phyloP scores from a whole-genome alignment of 2,113 vertebrate species.

The Catharus bicknelli region DNA sequence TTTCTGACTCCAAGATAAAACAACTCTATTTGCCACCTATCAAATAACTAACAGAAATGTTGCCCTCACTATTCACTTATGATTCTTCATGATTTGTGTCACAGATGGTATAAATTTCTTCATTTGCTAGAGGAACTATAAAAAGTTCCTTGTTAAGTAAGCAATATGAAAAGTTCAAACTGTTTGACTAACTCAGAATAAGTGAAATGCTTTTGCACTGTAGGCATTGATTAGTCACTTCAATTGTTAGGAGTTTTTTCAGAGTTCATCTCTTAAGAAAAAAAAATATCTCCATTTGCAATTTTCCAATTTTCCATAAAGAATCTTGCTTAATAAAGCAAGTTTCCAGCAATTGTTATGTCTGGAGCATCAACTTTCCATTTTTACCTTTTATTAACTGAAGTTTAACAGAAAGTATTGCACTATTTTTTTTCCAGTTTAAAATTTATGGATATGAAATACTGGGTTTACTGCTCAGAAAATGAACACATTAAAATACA shows the following conservation, averaged over 20 bases:
- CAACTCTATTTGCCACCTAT: neutral
- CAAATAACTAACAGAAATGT: neutral
- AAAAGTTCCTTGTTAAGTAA: neutral
- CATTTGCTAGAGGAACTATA: neutral
- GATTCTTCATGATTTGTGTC: neutral
- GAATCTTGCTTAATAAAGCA: neutral
- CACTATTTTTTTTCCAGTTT: neutral
- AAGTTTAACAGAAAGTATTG: neutral
- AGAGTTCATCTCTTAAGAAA: neutral
- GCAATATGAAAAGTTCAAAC: neutral
- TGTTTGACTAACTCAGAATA: neutral
- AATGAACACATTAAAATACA: neutral
- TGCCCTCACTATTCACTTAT: neutral
- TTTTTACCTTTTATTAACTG: slow-evolving; percentile 3
- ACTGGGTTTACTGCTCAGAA: neutral
- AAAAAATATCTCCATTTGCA: neutral
- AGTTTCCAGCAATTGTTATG: neutral
- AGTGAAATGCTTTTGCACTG: neutral
- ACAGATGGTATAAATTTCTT: neutral
- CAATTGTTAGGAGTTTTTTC: neutral
- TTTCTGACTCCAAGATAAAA: neutral
- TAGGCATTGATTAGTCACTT: neutral
- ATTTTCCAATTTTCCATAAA: slow-evolving; percentile 5
- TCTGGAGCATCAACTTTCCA: neutral
- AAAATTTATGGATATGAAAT: neutral